phyloP scores from a whole-genome alignment of 2,113 vertebrate species.

The Seriola rivoliana region DNA sequence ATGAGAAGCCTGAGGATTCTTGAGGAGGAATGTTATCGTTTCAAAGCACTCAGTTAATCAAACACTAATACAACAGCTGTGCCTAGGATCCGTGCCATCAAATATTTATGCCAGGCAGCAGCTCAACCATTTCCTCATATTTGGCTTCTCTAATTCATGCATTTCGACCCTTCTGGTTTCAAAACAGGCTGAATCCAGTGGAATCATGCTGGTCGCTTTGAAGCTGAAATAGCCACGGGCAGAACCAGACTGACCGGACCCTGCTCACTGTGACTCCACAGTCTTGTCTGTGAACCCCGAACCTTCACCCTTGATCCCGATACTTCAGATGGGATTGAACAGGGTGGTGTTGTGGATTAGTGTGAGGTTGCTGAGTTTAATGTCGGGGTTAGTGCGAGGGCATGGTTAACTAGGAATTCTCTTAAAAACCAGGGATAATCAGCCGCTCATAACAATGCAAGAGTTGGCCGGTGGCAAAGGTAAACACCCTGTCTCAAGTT shows the following conservation, averaged over 20 bases:
- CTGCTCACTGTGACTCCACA: slow-evolving; percentile 63
- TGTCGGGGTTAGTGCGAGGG: slow-evolving; percentile 10
- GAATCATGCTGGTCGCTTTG: slow-evolving; percentile 74
- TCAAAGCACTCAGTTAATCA: slow-evolving; percentile 16
- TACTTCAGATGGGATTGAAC: slow-evolving; percentile 1
- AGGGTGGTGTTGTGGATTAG: slow-evolving; percentile 4
- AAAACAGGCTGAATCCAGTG: slow-evolving; percentile 72
- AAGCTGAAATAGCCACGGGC: slow-evolving; percentile 70
- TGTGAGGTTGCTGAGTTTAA: slow-evolving; percentile 39
- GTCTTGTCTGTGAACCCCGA: slow-evolving; percentile 54
- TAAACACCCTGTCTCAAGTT: slow-evolving; percentile 56
- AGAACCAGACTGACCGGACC: slow-evolving; percentile 60
- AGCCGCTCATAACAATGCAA: slow-evolving; percentile 31
- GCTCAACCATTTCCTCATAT: slow-evolving; percentile 66
- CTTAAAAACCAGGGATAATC: slow-evolving; percentile 60
- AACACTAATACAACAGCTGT: slow-evolving; percentile 26
- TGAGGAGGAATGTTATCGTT: background rate
- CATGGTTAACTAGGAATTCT: slow-evolving; percentile 35
- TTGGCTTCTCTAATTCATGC: slow-evolving; percentile 53
- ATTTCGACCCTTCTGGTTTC: slow-evolving; percentile 48
- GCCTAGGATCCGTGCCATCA: slow-evolving; percentile 24
- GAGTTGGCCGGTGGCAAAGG: slow-evolving; percentile 29
- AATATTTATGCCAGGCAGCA: slow-evolving; percentile 48
- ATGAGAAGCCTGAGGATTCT: background rate
- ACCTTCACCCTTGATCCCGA: slow-evolving; percentile 51